These are phyloP conservation scores for Dastarcus helophoroides DNA, from an alignment of 2,888 invertebrate species.

Conservation along the genomic window DNA sequence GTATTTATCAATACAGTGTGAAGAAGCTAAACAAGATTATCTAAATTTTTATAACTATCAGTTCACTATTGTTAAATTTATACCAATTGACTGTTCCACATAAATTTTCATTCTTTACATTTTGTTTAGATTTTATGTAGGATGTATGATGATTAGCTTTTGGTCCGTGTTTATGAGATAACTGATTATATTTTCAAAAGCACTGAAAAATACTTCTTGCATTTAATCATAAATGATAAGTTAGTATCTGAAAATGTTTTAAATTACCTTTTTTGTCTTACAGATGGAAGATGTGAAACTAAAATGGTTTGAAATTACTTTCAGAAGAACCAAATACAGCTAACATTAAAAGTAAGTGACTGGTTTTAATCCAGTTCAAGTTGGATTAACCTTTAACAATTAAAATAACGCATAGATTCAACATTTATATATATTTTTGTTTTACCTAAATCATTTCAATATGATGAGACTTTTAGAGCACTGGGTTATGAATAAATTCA, in stretches of 20 bases:
- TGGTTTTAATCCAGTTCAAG: no score
- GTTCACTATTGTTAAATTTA: slow-evolving; percentile 1
- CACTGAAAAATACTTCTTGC: slow-evolving; percentile 16
- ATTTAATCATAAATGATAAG: neutral
- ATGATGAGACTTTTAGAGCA: slow-evolving; percentile 13
- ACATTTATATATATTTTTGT: slow-evolving; percentile 1
- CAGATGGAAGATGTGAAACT: no score
- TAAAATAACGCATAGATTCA: neutral
- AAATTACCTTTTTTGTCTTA: neutral
- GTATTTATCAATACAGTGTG: neutral
- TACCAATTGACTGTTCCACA: no score
- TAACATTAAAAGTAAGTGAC: no score
- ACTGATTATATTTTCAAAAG: slow-evolving; percentile 23
- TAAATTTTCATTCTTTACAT: neutral
- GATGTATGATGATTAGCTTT: slow-evolving; percentile 25
- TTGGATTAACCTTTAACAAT: neutral
- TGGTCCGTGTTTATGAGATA: slow-evolving; percentile 29
- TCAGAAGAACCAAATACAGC: no score
- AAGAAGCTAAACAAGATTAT: no score
- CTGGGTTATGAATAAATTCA: slow-evolving; percentile 13
- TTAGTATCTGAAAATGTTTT: neutral
- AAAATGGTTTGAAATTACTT: no score
- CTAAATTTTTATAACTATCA: no score
- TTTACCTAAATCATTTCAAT: neutral
- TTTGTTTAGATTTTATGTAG: slow-evolving; percentile 2